Conservation (phyloP, 2,113 vertebrate genomes). For the Galbula dea region DNA sequence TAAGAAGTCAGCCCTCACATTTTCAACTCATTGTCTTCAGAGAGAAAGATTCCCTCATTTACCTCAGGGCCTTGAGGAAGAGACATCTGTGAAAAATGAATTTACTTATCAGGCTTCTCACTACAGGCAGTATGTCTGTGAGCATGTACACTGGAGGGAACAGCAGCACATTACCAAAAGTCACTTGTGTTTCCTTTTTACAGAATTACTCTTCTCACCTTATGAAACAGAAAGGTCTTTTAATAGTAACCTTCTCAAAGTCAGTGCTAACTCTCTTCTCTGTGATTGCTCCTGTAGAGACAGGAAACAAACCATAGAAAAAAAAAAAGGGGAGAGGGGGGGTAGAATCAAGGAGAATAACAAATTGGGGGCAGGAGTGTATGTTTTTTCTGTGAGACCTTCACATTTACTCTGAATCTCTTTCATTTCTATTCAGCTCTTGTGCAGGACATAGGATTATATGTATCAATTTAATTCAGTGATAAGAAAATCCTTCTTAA, state of each 20-base stretch:
- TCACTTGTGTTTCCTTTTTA: not conserved
- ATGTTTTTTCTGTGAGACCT: not conserved
- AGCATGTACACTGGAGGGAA: not conserved
- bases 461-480: conserved; percentile 54
- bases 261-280: not conserved
- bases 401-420: not conserved
- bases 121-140: not conserved
- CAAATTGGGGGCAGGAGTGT: not conserved
- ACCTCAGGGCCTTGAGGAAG: not conserved
- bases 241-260: conserved; percentile 15
- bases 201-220: not conserved
- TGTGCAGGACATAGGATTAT: conserved; percentile 47
- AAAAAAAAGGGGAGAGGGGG: not conserved
- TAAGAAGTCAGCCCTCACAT: not conserved
- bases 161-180: not conserved
- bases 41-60: not conserved
- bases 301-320: not conserved
- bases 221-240: not conserved
- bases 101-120: conserved; percentile 10
- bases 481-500: conserved; percentile 72
- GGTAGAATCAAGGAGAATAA: not conserved
- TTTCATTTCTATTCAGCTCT: conserved; percentile 66
- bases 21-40: not conserved
- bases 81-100: conserved; percentile 23
- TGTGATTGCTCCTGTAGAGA: not conserved